Percentiles rank a stretch among this genome's conserved stretches.
Conservation (phyloP, 2,113 vertebrate species). For the human (Homo sapiens) region GRCh38 chr6:76453501-76454000, state of each 20-base stretch:
- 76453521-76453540: too few species aligned
- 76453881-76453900: background rate
- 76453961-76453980: background rate
- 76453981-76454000: background rate
- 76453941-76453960: background rate
- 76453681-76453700: too few species aligned
- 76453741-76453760: background rate
- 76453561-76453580: too few species aligned
- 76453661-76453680: too few species aligned
- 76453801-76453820: background rate
- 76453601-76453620: too few species aligned
- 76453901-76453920: background rate
- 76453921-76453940: background rate
- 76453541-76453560: too few species aligned
- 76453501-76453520: too few species aligned
- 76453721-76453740: too few species aligned
- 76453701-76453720: too few species aligned
- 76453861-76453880: background rate
- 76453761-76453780: background rate
- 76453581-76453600: too few species aligned
- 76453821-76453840: background rate
- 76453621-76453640: too few species aligned
- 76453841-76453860: conserved; percentile 4
- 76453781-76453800: background rate
- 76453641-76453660: too few species aligned